Base-by-base conservation (phyloP, 2,797 vertebrate genomes). In the Lutjanus campechanus region DNA sequence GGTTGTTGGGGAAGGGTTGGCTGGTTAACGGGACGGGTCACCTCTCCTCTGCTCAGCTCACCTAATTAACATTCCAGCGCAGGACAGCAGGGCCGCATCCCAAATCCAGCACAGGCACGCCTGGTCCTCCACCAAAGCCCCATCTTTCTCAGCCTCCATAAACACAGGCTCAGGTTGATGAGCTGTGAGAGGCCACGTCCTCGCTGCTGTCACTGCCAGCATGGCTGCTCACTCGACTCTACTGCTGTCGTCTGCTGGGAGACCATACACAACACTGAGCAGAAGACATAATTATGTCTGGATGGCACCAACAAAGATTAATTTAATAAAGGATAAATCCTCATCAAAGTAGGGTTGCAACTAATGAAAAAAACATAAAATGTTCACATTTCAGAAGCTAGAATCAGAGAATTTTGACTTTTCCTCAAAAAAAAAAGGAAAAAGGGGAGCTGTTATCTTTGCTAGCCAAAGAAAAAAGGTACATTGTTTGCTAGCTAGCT, bases 61-160 rank as follows among this genome's bases (percentile, higher is more conserved):
- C 89, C 93, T 93, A 90, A 94, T 95, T 94, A 95, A 94, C 93
- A 95, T 95, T 94, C 93, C 93, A 88, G 80, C 70, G 85, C 63
- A 81, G 84, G 86, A 90, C 88, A 91, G 81, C 84, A 77, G 82
- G 85, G 81, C 90, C 51, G 81, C 88, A 92, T 90, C 92, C 84
- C 79, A 88, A 89, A 90, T 86, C 92, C 89, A 91, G 86, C 85
- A 80, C 86, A 89, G 91, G 82, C 88, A 82, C 49, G 88, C 74
- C 88, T 86, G 87, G 69, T 83, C 81, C 86, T 83, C 84, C 73
- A 83, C 79, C 84, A 82, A 83, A 93, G 84, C 89, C 74, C 81
- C 60, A 22, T 85, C 76, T 68, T 70, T 85, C 81, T 79, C 82
- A 76, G 59, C 76, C 87, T 84, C 90, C 85, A 84, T 92, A 90